phyloP scores from a whole-genome alignment of 1,140 invertebrate genomes.

The Leptopilina clavipes region DNA sequence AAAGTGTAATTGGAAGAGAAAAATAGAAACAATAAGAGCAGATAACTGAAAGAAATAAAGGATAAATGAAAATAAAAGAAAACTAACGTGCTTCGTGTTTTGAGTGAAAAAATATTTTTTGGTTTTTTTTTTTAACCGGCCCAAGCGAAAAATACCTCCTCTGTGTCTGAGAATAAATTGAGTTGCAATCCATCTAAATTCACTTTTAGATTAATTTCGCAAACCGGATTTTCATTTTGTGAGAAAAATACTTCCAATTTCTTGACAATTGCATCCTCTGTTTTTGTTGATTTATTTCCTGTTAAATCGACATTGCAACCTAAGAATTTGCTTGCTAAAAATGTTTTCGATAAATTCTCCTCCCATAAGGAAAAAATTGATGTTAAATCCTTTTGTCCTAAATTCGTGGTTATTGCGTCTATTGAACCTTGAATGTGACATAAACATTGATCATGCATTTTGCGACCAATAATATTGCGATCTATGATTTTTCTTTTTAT shows the following conservation, averaged over 20 bases:
- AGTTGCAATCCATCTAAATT: constrained; percentile 82
- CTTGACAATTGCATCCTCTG: constrained; percentile 79
- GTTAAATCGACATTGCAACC: constrained; percentile 37
- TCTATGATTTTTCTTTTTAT: constrained; percentile 79
- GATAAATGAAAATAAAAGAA: constrained; percentile 32
- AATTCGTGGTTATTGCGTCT: constrained; percentile 80
- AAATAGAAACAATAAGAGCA: background rate
- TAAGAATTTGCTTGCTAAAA: constrained; percentile 42
- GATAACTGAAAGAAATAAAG: constrained; percentile 27
- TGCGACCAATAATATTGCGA: constrained; percentile 54
- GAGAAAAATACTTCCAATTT: constrained; percentile 85
- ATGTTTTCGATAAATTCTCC: constrained; percentile 77
- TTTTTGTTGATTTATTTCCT: constrained; percentile 39
- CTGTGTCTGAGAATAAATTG: constrained; percentile 83
- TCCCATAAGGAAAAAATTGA: constrained; percentile 82
- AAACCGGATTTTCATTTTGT: constrained; percentile 76
- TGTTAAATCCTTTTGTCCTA: constrained; percentile 84
- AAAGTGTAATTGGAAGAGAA: background rate
- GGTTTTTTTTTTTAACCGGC: background rate
- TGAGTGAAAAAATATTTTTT: background rate
- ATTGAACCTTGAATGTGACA: constrained; percentile 82
- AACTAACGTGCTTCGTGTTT: constrained; percentile 17
- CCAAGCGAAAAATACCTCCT: constrained; percentile 75
- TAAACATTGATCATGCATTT: constrained; percentile 66
- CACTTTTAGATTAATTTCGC: constrained; percentile 77